Percentiles rank a stretch among this genome's conserved stretches.
Conservation (phyloP, 30 jellyfish, hydroid and myxozoan genomes). For the Calvadosia cruxmelitensis region DNA sequence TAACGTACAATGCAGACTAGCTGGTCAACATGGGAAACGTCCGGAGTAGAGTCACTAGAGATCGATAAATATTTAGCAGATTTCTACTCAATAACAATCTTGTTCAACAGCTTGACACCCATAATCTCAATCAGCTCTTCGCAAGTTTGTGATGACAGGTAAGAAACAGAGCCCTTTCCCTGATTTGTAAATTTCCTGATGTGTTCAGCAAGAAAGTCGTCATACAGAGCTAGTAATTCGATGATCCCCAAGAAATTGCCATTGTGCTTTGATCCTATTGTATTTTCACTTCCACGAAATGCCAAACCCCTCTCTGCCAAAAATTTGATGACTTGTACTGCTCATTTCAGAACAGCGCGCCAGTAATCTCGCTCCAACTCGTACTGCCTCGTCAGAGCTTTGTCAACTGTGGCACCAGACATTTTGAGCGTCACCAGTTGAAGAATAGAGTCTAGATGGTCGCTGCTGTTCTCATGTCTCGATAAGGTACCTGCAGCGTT, state of each 20-base stretch:
- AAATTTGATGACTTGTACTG: slow-evolving; percentile 5
- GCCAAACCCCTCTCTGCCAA: background rate
- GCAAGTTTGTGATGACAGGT: background rate
- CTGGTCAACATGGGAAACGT: slow-evolving; percentile 12
- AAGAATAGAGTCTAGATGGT: background rate
- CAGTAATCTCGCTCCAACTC: background rate
- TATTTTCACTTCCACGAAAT: slow-evolving; percentile 2
- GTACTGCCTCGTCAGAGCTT: background rate
- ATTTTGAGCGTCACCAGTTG: background rate
- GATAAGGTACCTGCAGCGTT: background rate
- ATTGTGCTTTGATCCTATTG: slow-evolving; percentile 3
- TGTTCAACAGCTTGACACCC: background rate
- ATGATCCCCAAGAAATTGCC: slow-evolving; percentile 7
- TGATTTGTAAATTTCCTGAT: background rate
- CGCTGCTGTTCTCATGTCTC: background rate
- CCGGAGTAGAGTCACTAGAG: slow-evolving; percentile 12
- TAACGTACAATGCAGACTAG: slow-evolving; percentile 1
- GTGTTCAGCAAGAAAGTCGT: slow-evolving; percentile 4
- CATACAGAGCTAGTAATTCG: slow-evolving; percentile 5
- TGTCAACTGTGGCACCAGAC: slow-evolving; percentile 1
- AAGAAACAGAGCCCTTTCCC: slow-evolving; percentile 1
- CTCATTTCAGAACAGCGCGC: slow-evolving; percentile 1
- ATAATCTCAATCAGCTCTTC: background rate
- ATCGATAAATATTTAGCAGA: slow-evolving; percentile 4
- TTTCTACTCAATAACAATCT: background rate